phyloP scores from a whole-genome alignment of 2,113 vertebrate species.

The Hippocampus guttulatus region DNA sequence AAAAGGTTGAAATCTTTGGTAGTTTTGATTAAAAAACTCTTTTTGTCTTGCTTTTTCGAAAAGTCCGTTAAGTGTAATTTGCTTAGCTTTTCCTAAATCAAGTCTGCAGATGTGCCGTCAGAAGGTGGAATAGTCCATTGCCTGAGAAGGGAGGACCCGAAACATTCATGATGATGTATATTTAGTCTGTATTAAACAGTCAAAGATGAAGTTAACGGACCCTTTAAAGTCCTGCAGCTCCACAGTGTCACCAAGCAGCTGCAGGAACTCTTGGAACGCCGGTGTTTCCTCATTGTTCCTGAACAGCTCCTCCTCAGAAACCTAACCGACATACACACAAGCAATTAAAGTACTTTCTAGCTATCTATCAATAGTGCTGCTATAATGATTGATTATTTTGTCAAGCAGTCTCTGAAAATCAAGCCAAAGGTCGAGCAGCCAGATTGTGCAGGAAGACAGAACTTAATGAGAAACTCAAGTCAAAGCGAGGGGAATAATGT shows the following conservation, averaged over 20 bases:
- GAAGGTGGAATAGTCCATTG: too few relatives aligned
- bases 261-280: slow-evolving; percentile 84
- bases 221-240: slow-evolving; percentile 93
- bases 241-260: slow-evolving; percentile 83
- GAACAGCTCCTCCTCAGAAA: slow-evolving; percentile 89
- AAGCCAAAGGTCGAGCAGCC: too few relatives aligned
- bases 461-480: neutral
- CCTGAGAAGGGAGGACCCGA: too few relatives aligned
- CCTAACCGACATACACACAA: slow-evolving; percentile 63
- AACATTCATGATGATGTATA: too few relatives aligned
- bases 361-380: neutral
- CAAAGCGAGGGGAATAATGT: neutral
- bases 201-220: slow-evolving; percentile 57
- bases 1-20: slow-evolving; percentile 19
- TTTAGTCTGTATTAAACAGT: neutral
- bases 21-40: neutral
- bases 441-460: too few relatives aligned
- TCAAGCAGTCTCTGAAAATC: neutral
- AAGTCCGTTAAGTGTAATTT: too few relatives aligned
- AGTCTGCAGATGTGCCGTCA: too few relatives aligned
- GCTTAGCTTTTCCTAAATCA: too few relatives aligned
- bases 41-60: neutral
- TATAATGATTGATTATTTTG: neutral
- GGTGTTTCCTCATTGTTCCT: slow-evolving; percentile 89
- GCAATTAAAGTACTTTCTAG: neutral